Conservation (phyloP, 2,888 invertebrate genomes). For the Seira sanloemensis region DNA sequence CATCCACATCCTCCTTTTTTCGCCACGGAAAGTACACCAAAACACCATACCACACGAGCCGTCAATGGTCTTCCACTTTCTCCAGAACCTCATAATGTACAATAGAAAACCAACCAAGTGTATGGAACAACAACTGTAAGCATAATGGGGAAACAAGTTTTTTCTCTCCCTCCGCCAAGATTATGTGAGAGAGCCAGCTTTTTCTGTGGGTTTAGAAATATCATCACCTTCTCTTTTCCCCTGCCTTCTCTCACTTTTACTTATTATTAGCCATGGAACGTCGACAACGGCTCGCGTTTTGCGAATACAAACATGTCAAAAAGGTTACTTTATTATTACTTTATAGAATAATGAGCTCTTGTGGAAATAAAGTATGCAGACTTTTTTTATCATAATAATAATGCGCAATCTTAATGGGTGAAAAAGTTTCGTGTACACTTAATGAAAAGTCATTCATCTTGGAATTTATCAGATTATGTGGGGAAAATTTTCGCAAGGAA, state of each 20-base stretch:
- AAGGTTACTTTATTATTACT: constrained; percentile 24
- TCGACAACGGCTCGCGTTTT: not conserved
- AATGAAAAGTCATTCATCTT: constrained; percentile 63
- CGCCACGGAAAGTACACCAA: constrained; percentile 18
- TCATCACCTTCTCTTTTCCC: constrained; percentile 36
- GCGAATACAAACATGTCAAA: constrained; percentile 23
- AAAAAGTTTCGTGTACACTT: constrained; percentile 52
- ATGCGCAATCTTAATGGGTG: constrained; percentile 33
- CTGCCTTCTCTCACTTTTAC: constrained; percentile 10
- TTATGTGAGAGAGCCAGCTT: constrained; percentile 21
- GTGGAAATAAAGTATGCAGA: constrained; percentile 1
- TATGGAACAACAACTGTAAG: constrained; percentile 23
- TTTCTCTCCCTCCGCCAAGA: constrained; percentile 22
- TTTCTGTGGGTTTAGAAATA: constrained; percentile 45
- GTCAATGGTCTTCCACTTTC: constrained; percentile 27
- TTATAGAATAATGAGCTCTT: not conserved
- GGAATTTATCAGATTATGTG: constrained; percentile 61
- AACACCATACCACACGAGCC: constrained; percentile 10
- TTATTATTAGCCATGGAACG: not conserved
- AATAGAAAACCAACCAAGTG: not conserved
- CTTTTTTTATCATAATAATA: constrained; percentile 12
- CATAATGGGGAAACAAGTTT: constrained; percentile 14
- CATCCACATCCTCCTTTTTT: constrained; percentile 29
- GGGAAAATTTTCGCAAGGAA: constrained; percentile 41
- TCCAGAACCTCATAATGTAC: not conserved